These are phyloP conservation scores for Ctena decussata DNA, from an alignment of 2,888 invertebrate species.

Conservation along the genomic window DNA sequence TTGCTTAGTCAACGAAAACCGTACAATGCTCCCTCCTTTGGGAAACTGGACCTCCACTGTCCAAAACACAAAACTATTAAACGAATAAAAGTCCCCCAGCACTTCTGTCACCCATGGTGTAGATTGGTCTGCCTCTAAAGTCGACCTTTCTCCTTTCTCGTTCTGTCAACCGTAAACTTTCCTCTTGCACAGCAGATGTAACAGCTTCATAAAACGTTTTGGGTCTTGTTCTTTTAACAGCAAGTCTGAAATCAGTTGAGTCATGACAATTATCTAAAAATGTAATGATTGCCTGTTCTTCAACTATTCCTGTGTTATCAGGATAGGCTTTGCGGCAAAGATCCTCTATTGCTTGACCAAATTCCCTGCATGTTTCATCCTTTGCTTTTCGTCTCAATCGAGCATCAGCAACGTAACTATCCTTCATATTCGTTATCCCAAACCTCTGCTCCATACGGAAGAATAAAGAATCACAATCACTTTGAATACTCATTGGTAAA, in stretches of 20 bases:
- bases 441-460: conserved; percentile 38
- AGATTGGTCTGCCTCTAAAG: not conserved
- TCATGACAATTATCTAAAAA: conserved; percentile 49
- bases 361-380: conserved; percentile 43
- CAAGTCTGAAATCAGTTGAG: conserved; percentile 42
- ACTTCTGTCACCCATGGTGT: not conserved
- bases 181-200: conserved; percentile 46
- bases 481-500: conserved; percentile 10
- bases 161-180: conserved; percentile 14
- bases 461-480: conserved; percentile 16
- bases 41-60: no score
- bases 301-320: conserved; percentile 28
- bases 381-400: conserved; percentile 16
- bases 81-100: no score
- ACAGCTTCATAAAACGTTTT: conserved; percentile 47
- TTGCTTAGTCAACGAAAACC: no score
- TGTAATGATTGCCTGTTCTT: conserved; percentile 34
- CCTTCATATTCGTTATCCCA: conserved; percentile 41
- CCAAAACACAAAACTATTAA: no score
- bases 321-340: conserved; percentile 46
- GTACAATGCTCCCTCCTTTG: no score
- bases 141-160: not conserved
- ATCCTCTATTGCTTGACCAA: conserved; percentile 48
- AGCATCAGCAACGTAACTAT: conserved; percentile 47
- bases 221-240: conserved; percentile 41